A percentile compares a stretch with the other conserved stretches of the same genome.
These are phyloP conservation scores for Trichopoda pennipes DNA, from an alignment of 2,888 invertebrate genomes.

Conservation along the genomic window DNA sequence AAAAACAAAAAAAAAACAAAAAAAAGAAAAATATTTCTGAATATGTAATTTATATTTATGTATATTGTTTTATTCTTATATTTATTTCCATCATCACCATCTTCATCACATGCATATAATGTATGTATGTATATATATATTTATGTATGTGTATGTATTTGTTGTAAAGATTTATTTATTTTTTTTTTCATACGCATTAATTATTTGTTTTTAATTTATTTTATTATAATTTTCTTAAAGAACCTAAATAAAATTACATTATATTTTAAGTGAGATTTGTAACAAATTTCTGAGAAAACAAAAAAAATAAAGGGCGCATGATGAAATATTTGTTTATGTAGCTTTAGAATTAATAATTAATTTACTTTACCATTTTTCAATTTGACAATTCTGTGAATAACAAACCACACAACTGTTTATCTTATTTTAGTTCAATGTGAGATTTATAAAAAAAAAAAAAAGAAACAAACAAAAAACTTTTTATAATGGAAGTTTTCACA, in stretches of 20 bases:
- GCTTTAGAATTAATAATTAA: slow-evolving; percentile 1
- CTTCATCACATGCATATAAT: slow-evolving; percentile 3
- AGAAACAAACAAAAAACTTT: too few relatives aligned
- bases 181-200: slow-evolving; percentile 11
- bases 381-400: slow-evolving; percentile 6
- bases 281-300: slow-evolving; percentile 27
- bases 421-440: too few relatives aligned
- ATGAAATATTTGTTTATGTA: neutral
- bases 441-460: too few relatives aligned
- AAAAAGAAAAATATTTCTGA: neutral
- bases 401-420: too few relatives aligned
- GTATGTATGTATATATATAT: neutral
- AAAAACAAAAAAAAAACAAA: too few relatives aligned
- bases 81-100: slow-evolving; percentile 24
- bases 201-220: slow-evolving; percentile 13
- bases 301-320: slow-evolving; percentile 9
- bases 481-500: too few relatives aligned
- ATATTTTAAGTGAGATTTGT: slow-evolving; percentile 43
- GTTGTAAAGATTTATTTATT: slow-evolving; percentile 28
- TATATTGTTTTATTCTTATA: neutral
- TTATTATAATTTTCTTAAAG: slow-evolving; percentile 33
- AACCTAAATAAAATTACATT: slow-evolving; percentile 54
- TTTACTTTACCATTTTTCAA: neutral
- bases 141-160: too few relatives aligned
- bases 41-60: slow-evolving; percentile 2